Conservation (phyloP, 2,113 vertebrate species). For the Nesospiza acunhae region DNA sequence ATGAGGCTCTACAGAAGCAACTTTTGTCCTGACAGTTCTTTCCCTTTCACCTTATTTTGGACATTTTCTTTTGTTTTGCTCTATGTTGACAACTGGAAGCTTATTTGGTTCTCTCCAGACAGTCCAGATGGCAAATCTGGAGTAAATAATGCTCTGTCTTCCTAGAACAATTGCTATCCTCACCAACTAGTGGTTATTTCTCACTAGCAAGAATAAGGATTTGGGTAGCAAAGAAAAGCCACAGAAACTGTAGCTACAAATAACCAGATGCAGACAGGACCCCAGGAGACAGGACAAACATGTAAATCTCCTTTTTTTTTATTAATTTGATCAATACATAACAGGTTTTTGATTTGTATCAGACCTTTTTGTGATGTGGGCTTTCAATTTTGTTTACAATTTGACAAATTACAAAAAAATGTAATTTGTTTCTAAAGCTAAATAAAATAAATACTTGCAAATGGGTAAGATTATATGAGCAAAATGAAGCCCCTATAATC, state of each 20-base stretch:
- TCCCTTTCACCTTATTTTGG: not conserved
- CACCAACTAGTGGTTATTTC: not conserved
- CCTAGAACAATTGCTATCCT: not conserved
- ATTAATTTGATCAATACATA: not conserved
- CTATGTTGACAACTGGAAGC: not conserved
- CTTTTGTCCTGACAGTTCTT: not conserved
- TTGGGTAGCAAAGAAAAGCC: not conserved
- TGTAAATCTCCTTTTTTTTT: not conserved
- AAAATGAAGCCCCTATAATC: not conserved
- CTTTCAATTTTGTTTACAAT: not conserved
- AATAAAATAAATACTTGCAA: not conserved
- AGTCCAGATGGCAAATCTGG: not conserved
- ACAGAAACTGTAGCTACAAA: not conserved
- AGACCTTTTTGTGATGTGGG: not conserved
- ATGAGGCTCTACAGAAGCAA: not conserved
- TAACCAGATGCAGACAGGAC: not conserved
- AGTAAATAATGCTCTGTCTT: not conserved
- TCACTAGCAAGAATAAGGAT: not conserved
- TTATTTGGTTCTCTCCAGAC: not conserved
- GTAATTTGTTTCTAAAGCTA: not conserved
- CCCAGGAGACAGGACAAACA: not conserved
- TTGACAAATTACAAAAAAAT: not conserved
- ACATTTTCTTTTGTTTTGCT: not conserved
- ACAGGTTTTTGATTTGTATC: not conserved
- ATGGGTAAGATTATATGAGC: not conserved